Evolutionary conservation across 2,797 vertebrate species (phyloP).

Genomic region (Hippocampus kuda): DNA sequence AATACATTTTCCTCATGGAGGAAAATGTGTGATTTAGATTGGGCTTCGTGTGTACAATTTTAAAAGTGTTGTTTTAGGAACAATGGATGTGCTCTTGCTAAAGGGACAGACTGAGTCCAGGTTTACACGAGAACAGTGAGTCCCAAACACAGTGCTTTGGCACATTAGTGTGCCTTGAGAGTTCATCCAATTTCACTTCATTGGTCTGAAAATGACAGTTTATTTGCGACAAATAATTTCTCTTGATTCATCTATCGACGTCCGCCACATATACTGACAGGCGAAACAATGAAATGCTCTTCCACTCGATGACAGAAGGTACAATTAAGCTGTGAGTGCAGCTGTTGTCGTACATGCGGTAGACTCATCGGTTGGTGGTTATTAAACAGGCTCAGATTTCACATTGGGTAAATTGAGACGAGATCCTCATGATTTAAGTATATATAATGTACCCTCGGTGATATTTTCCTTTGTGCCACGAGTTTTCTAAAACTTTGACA

Average conservation of each 20-base stretch:
- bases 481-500: no score
- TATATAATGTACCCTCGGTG: background rate
- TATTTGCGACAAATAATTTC: background rate
- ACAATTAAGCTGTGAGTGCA: background rate
- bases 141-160: background rate
- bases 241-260: background rate
- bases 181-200: background rate
- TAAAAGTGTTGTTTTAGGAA: background rate
- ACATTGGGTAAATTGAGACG: background rate
- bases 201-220: background rate
- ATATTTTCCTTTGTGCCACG: background rate
- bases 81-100: background rate
- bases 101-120: background rate
- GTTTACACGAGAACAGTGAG: background rate
- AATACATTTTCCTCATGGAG: background rate
- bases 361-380: background rate
- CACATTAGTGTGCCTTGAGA: background rate
- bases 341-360: background rate
- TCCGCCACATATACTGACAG: background rate
- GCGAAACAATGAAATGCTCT: background rate
- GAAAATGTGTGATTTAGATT: background rate
- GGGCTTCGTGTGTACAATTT: background rate
- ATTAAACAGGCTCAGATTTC: background rate
- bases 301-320: background rate
- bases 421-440: no score